Evolutionary conservation across 2,888 invertebrate genomes (phyloP).

Genomic region (Branchellion lobata): DNA sequence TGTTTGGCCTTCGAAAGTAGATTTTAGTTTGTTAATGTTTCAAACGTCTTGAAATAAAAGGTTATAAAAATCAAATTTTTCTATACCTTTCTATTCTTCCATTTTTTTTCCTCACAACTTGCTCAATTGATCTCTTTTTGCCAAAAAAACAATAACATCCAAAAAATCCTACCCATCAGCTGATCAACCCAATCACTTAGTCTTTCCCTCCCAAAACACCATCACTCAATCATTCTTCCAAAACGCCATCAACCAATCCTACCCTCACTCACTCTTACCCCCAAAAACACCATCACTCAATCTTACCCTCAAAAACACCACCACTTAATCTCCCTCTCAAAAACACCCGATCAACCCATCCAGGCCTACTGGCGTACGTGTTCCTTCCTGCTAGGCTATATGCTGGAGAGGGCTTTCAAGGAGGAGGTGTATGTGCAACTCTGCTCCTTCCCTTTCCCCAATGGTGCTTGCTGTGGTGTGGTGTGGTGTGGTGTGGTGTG

Average conservation of each 20-base stretch:
- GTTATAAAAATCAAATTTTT: no score
- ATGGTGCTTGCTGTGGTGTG: constrained; percentile 70
- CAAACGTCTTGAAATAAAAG: no score
- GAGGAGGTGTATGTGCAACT: constrained; percentile 74
- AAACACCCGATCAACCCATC: neutral
- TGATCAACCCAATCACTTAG: no score
- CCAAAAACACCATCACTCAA: neutral
- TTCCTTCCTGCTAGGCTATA: constrained; percentile 81
- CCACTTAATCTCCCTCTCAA: neutral
- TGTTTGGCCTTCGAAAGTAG: no score
- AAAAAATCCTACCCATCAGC: no score
- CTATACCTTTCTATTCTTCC: neutral
- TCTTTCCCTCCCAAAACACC: no score
- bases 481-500: constrained; percentile 55
- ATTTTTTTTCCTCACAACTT: neutral
- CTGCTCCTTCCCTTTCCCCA: constrained; percentile 87
- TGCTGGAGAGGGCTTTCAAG: constrained; percentile 75
- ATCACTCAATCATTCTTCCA: no score
- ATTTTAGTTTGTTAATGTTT: no score
- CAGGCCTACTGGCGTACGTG: constrained; percentile 87
- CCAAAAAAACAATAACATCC: no score
- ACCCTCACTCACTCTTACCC: neutral
- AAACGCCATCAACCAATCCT: no score
- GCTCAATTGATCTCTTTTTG: no score
- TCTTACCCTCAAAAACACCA: no score